phyloP scores from a whole-genome alignment of 2,113 vertebrate genomes.

The Xyrauchen texanus region DNA sequence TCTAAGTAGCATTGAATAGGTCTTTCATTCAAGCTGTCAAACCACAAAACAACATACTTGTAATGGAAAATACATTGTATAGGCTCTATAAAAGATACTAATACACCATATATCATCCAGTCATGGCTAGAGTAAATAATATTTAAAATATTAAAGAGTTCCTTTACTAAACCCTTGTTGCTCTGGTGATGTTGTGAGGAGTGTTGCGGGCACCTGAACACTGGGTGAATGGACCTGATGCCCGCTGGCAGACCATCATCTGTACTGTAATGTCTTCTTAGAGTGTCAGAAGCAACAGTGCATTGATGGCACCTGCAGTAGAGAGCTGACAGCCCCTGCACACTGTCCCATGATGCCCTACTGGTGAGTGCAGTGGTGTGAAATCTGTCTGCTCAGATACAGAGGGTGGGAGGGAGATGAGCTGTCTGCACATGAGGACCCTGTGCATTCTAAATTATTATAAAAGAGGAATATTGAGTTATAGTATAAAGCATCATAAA shows the following conservation, averaged over 20 bases:
- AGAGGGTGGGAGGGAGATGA: neutral
- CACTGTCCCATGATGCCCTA: constrained; percentile 19
- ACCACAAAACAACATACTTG: too few relatives aligned
- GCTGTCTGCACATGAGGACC: neutral
- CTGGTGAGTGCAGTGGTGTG: neutral
- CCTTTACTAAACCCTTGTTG: neutral
- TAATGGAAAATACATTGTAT: too few relatives aligned
- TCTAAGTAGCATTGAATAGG: too few relatives aligned
- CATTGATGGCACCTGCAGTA: constrained; percentile 21
- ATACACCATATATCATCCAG: too few relatives aligned
- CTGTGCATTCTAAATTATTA: neutral
- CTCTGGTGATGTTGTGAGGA: neutral
- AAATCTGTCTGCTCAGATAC: neutral
- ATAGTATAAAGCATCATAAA: too few relatives aligned
- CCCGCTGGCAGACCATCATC: neutral
- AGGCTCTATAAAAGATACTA: too few relatives aligned
- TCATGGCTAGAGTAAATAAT: neutral
- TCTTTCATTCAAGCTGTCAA: too few relatives aligned
- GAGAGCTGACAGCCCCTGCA: neutral
- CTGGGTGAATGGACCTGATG: neutral
- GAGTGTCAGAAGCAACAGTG: constrained; percentile 11
- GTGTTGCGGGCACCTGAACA: neutral
- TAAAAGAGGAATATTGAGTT: neutral
- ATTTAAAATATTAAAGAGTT: neutral
- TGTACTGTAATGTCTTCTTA: constrained; percentile 1